Evolutionary conservation across 2,113 vertebrate species (phyloP).

Genomic region (Triplophysa siluroides): DNA sequence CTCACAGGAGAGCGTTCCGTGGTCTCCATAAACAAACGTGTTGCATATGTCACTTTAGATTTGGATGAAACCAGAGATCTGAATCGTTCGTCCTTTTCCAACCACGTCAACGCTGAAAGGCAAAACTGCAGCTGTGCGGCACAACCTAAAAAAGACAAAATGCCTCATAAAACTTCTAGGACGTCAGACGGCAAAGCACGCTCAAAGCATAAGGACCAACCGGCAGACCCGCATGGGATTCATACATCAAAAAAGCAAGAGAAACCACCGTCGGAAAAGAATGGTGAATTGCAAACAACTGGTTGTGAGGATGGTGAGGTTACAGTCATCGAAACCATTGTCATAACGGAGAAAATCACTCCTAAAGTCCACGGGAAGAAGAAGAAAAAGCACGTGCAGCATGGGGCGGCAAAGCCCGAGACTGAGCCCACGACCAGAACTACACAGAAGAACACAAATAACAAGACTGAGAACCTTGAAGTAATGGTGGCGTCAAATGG

Average conservation of each 20-base stretch:
- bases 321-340: constrained; percentile 52
- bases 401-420: constrained; percentile 43
- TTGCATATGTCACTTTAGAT: constrained; percentile 51
- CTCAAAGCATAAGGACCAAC: constrained; percentile 67
- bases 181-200: constrained; percentile 61
- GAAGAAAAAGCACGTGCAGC: constrained; percentile 71
- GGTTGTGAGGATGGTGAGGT: constrained; percentile 47
- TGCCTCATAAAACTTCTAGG: constrained; percentile 70
- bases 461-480: constrained; percentile 61
- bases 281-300: constrained; percentile 25
- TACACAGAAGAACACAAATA: constrained; percentile 58
- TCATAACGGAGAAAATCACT: constrained; percentile 59
- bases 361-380: constrained; percentile 69
- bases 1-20: constrained; percentile 48
- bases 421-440: constrained; percentile 54
- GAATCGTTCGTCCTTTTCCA: not conserved
- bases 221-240: constrained; percentile 34
- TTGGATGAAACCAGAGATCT: constrained; percentile 48
- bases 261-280: constrained; percentile 34
- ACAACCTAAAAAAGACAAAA: constrained; percentile 47
- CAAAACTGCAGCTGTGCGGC: constrained; percentile 7
- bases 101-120: not conserved
- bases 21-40: constrained; percentile 38
- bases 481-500: constrained; percentile 50
- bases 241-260: constrained; percentile 63